Evolutionary conservation across 1,140 invertebrate genomes (phyloP).

Genomic region (Conus betulinus): DNA sequence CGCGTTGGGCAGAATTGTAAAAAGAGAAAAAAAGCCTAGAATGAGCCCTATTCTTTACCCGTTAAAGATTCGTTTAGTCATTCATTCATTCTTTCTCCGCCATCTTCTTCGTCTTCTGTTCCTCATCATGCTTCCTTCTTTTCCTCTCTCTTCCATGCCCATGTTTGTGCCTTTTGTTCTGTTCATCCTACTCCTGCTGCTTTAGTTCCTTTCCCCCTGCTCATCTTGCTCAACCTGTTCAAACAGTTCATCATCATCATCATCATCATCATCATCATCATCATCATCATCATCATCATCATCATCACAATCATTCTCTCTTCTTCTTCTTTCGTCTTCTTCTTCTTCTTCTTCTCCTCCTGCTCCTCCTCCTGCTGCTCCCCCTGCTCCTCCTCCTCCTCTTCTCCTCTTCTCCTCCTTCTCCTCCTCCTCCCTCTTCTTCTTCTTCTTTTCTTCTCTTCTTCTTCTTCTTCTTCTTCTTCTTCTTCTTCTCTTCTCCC

Average conservation of each 20-base stretch:
- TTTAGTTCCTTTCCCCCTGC: background rate
- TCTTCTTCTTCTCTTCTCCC: background rate
- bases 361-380: too few species aligned
- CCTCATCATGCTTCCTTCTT: too few species aligned
- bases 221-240: background rate
- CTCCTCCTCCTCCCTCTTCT: background rate
- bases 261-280: background rate
- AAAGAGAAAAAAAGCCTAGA: too few species aligned
- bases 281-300: too few species aligned
- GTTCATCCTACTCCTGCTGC: background rate
- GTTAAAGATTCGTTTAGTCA: too few species aligned
- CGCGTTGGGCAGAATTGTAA: too few species aligned
- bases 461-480: constrained; percentile 10
- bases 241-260: background rate
- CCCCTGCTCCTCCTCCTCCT: too few species aligned
- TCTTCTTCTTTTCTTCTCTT: background rate
- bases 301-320: too few species aligned
- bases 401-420: background rate
- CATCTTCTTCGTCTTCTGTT: too few species aligned
- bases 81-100: background rate
- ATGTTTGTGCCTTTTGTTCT: background rate
- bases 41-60: too few species aligned
- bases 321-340: too few species aligned
- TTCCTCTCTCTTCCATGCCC: background rate
- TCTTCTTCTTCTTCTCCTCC: too few species aligned